These are phyloP conservation scores for Pogonophryne albipinna DNA, from an alignment of 2,797 vertebrate species.

Conservation along the genomic window DNA sequence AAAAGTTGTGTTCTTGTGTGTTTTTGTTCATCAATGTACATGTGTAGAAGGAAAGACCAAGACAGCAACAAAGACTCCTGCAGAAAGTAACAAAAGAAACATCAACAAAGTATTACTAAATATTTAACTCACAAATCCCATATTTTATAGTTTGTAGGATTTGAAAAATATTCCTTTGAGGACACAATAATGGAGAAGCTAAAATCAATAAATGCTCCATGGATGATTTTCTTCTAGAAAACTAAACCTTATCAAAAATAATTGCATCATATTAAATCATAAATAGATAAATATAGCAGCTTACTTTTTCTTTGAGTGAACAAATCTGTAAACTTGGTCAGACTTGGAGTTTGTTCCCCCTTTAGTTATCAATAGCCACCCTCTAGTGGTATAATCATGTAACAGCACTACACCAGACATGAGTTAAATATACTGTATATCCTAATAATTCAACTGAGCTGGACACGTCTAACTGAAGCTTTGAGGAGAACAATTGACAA, in stretches of 20 bases:
- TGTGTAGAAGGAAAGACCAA: not conserved
- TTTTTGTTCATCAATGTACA: not conserved
- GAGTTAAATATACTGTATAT: not conserved
- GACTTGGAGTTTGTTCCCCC: not conserved
- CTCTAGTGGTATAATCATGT: slow-evolving; percentile 52
- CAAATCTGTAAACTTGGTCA: not conserved
- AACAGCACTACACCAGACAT: slow-evolving; percentile 10
- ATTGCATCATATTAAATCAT: not conserved
- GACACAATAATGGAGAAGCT: not conserved
- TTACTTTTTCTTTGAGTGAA: not conserved
- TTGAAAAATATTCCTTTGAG: too few species aligned
- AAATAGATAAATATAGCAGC: not conserved
- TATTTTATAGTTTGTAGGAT: too few species aligned
- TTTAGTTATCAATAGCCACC: slow-evolving; percentile 45
- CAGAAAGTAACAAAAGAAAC: not conserved
- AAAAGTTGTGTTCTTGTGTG: not conserved
- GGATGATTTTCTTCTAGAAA: not conserved
- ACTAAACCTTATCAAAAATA: not conserved
- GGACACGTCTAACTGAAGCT: not conserved
- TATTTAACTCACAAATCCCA: too few species aligned
- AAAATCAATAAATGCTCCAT: not conserved
- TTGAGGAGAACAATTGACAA: not conserved
- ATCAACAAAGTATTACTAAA: not conserved
- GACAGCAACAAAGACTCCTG: not conserved
- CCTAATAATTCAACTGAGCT: not conserved